Evolutionary conservation across 2,888 invertebrate genomes (phyloP), one percentile per base, ranked within the genome.

Genomic region (Pachycephus smyrnensis): DNA sequence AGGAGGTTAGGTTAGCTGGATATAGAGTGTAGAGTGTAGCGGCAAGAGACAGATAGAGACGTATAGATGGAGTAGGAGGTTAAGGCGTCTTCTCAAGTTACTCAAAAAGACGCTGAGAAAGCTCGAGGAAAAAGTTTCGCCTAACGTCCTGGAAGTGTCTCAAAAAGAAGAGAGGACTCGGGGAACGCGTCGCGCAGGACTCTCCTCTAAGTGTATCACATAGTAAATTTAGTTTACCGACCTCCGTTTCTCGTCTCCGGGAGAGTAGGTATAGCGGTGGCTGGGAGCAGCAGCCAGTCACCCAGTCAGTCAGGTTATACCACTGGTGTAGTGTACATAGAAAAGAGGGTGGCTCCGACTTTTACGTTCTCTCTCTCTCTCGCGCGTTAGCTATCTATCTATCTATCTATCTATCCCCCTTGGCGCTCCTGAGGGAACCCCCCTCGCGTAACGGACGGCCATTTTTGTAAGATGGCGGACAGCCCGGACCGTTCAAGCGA

Each of bases 181-280:
- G 55, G 23, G 85, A 88, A 89, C 84, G 87, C 84, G 77, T 75
- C 75, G 82, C 79, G 73, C 83, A 82, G 82, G 84, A 84, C 82
- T 85, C 30, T 1, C 77, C 87, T 89, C 88, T 90, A 91, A 91
- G 90, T 91, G 89, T 91, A 91, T 91, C 91, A 91, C 91, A 91
- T 90, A 90, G 90, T 90, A 90, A 91, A 91, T 90, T 91, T 90
- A 89, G 89, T 91, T 89, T 90, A 83, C 87, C 87, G 85, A 88
- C 86, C 88, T 88, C 84, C 86, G 80, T 83, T 83, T 83, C 84
- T 76, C 79, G 74, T 80, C 76, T 76, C 78, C 55, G 1, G 23
- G 23, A 55, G 55, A 15, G 55, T 2, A 55, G 55, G 9, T 6
- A 23, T 55, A 40, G 55, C 23, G 23, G 9, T 1, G 55, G 23